Conservation (phyloP, 1,140 invertebrate genomes). For the Drosophila bifasciata region DNA sequence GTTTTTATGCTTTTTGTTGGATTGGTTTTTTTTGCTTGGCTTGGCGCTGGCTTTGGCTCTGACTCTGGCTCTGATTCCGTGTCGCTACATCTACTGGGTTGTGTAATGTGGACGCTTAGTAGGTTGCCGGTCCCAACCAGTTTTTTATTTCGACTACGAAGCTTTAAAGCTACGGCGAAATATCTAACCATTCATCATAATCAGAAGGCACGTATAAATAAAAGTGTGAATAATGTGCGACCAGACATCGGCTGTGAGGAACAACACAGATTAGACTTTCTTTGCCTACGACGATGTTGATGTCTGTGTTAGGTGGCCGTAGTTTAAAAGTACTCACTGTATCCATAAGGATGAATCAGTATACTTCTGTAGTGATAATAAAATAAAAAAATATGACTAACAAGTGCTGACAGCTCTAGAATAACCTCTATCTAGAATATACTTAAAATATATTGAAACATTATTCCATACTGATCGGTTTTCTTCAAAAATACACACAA, state of each 20-base stretch:
- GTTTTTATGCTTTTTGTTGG: conserved; percentile 5
- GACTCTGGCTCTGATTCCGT: conserved; percentile 5
- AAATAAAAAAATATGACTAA: conserved; percentile 53
- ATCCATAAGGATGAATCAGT: conserved; percentile 59
- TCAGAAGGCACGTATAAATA: conserved; percentile 66
- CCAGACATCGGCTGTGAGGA: conserved; percentile 6
- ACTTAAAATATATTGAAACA: conserved; percentile 23
- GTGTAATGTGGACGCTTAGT: conserved; percentile 49
- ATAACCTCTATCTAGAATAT: conserved; percentile 35
- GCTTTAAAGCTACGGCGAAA: conserved; percentile 20
- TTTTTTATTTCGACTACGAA: conserved; percentile 39
- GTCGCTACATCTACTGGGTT: conserved; percentile 38
- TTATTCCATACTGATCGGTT: too few species aligned
- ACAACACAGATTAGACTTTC: conserved; percentile 47
- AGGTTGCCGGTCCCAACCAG: conserved; percentile 28
- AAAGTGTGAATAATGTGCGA: conserved; percentile 65
- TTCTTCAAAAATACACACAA: too few species aligned
- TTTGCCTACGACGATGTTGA: conserved; percentile 44
- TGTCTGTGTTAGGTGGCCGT: conserved; percentile 20
- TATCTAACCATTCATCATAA: conserved; percentile 35
- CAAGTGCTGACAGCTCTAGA: conserved; percentile 27
- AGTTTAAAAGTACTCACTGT: conserved; percentile 5
- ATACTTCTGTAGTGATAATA: conserved; percentile 61
- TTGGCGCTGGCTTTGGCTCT: conserved; percentile 19
- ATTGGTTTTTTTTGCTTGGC: conserved; percentile 18